phyloP scores from a whole-genome alignment of 2,888 invertebrate species.

The Oxytorus armatus region DNA sequence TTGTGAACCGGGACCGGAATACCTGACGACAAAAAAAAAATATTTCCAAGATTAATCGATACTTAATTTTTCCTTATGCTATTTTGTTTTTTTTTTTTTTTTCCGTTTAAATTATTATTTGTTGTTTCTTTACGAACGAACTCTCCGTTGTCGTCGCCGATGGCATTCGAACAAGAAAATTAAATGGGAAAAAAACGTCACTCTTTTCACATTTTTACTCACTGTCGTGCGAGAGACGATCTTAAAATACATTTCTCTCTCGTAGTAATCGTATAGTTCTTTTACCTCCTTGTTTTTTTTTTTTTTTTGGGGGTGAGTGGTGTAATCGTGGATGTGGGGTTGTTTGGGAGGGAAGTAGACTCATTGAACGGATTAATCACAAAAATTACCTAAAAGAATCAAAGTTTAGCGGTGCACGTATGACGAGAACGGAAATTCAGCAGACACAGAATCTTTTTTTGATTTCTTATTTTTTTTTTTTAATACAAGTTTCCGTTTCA shows the following conservation, averaged over 20 bases:
- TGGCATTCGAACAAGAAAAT: slow-evolving; percentile 3
- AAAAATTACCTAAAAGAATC: slow-evolving; percentile 52
- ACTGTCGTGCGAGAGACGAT: slow-evolving; percentile 45
- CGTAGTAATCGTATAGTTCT: slow-evolving; percentile 53
- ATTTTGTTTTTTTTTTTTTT: slow-evolving; percentile 38
- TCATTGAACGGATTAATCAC: slow-evolving; percentile 59
- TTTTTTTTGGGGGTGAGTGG: slow-evolving; percentile 20
- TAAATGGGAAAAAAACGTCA: slow-evolving; percentile 7
- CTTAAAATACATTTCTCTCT: slow-evolving; percentile 35
- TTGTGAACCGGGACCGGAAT: slow-evolving; percentile 77
- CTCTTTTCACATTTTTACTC: slow-evolving; percentile 47
- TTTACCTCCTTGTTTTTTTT: slow-evolving; percentile 41
- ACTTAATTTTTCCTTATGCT: too few species aligned
- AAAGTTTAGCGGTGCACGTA: slow-evolving; percentile 34
- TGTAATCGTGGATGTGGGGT: not conserved
- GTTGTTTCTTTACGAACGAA: slow-evolving; percentile 2
- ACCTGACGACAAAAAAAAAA: slow-evolving; percentile 75
- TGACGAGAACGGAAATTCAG: slow-evolving; percentile 34
- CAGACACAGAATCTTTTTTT: slow-evolving; percentile 40
- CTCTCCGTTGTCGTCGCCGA: slow-evolving; percentile 36
- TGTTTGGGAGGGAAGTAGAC: slow-evolving; percentile 40
- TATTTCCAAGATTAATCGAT: slow-evolving; percentile 57
- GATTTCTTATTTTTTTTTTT: slow-evolving; percentile 11
- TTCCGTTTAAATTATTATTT: not conserved
- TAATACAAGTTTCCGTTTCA: not conserved